Evolutionary conservation across 1,140 invertebrate genomes (phyloP).

Genomic region (Bombus pascuorum): DNA sequence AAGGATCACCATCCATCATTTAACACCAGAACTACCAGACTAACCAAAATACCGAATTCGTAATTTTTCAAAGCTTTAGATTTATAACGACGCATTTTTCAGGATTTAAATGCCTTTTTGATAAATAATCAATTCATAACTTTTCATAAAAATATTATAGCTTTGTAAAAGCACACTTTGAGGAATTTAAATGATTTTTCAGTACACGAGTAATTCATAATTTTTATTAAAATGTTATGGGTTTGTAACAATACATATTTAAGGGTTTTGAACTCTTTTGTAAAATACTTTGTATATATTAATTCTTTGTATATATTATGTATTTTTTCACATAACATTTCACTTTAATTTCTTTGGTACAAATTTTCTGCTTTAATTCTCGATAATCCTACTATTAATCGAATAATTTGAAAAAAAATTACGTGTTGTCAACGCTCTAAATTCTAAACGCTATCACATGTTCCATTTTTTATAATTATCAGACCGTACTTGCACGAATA

Average conservation of each 20-base stretch:
- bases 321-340: background rate
- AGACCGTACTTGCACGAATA: conserved; percentile 6
- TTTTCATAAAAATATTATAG: background rate
- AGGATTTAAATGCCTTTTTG: background rate
- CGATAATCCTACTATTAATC: background rate
- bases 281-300: too few species aligned
- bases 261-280: too few species aligned
- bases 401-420: conserved; percentile 36
- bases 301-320: too few species aligned
- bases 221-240: too few species aligned
- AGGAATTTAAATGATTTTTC: too few species aligned
- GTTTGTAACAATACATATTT: too few species aligned
- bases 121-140: background rate
- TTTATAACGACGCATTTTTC: too few species aligned
- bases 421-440: conserved; percentile 48
- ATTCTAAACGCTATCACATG: conserved; percentile 72
- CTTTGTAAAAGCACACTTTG: too few species aligned
- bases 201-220: too few species aligned
- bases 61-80: background rate
- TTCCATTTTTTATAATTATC: conserved; percentile 62
- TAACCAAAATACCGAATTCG: background rate
- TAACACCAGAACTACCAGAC: background rate
- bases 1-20: conserved; percentile 54
- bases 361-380: background rate
- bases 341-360: background rate